Base-by-base conservation (phyloP, 2,888 invertebrate species). In the Drosophila heteroneura region DNA sequence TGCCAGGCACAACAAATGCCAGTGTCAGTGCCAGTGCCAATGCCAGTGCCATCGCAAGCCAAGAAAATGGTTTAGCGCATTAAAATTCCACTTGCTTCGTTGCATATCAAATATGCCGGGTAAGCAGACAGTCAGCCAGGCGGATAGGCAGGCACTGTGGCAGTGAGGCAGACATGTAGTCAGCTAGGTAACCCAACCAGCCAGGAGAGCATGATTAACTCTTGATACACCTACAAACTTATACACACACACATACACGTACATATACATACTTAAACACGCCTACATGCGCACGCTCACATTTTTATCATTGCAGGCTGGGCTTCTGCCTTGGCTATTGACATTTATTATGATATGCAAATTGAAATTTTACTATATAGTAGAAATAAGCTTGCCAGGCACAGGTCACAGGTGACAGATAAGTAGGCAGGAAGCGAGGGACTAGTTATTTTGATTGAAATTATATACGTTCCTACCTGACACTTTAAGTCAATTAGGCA, bases 51-150 rank as follows among this genome's bases (percentile, higher is more conserved):
- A 73, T 78, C 79, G 74, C 74, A 70, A 84, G 81, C 88, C 83
- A 87, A 76, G 83, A 77, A 87, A 90, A 87, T 87, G 90, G 90
- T 76, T 87, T 90, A 82, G 90, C 89, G 82, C 87, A 87, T 87
- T 87, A 87, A 90, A 87, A 87, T 87, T 87, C 86, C 90, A 79
- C 86, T 90, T 87, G 87, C 87, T 74, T 77, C 81, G 89, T 78
- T 86, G 87, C 90, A 88, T 90, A 89, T 84, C 86, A 90, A 88
- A 86, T 89, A 90, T 82, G 85, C 77, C 83, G 76, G 70, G 70
- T 74, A 81, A 79, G 73, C 83, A 79, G 68, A 32, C 57, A 47
- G 41, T 10, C 59, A 56, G 51, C 30, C 9, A 58, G 32, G 28
- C 22, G 66, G 32, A 14, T n/a, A 19, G 47, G 26, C 33, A 33